Evolutionary conservation across 2,888 invertebrate genomes (phyloP), one percentile per base, ranked within the genome.

Genomic region (Heteromurus nitidus): DNA sequence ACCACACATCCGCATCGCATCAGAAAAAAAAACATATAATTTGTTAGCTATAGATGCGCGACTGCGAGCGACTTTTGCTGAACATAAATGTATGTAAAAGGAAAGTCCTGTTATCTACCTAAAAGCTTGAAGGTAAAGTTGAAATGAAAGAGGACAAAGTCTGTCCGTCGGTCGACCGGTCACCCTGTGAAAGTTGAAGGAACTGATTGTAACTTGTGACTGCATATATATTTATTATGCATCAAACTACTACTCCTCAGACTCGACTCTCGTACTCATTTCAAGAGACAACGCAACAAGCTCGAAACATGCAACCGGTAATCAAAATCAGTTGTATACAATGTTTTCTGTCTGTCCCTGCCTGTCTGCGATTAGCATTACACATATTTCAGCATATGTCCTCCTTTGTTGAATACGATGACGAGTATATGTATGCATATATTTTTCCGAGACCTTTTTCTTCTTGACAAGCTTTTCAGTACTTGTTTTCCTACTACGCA

Each of bases 101-200:
- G 69, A 69, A 69, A 69, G 69, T 69, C 53, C 69, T 55, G 69
- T 69, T 69, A 69, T 69, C 18, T 53, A 53, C 53, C 69, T 53
- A 69, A 68, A 47, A n/a, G n/a, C n/a, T n/a, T n/a, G 55, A 36
- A 69, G 31, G 30, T 30, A 68, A 42, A 44, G 44, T 11, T 11
- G 11, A 53, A 53, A 18, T 20, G n/a, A 53, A 53, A 53, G 22
- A 53, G 53, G 53, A 53, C 53, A 18, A 22, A 22, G 22, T 53
- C 53, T 22, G 53, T 13, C 53, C n/a, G 24, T 67, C 44, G 20
- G 55, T 55, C 36, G 53, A 55, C 16, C 55, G 69, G 69, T 69
- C 69, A 69, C 16, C 69, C 69, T 69, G 69, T 22, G 69, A 69
- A 69, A 69, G 69, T 69, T 69, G 53, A 67, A 47, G 67, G 44